Conservation (phyloP, 2,888 invertebrate species). For the Trachelus tabidus region DNA sequence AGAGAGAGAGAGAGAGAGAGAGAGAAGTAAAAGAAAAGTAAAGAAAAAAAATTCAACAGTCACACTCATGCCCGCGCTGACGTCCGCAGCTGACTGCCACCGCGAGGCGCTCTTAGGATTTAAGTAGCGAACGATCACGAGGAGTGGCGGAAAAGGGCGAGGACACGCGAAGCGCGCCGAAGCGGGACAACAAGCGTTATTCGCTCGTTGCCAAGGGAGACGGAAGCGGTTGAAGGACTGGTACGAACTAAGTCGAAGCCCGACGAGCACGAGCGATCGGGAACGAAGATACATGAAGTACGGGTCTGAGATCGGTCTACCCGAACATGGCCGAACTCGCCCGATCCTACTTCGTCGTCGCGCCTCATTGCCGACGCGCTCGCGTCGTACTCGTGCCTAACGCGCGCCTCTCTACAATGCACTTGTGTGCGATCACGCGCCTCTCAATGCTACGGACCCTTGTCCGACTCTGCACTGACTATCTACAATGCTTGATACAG, state of each 20-base stretch:
- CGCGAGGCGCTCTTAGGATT: not conserved
- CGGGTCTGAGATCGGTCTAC: not conserved
- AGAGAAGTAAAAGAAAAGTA: not conserved
- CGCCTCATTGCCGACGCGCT: constrained; percentile 24
- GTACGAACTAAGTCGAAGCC: not conserved
- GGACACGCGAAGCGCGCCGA: not conserved
- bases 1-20: not conserved
- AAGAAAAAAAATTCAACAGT: not conserved
- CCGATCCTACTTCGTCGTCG: not conserved
- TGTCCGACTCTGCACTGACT: not conserved
- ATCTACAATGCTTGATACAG: not conserved
- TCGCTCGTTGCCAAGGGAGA: not conserved
- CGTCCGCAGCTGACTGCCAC: not conserved
- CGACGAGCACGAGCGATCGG: not conserved
- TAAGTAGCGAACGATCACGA: not conserved
- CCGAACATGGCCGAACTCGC: not conserved
- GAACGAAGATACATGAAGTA: not conserved
- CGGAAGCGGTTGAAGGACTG: not conserved
- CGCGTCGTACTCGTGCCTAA: constrained; percentile 50
- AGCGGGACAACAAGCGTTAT: not conserved
- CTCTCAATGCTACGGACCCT: not conserved
- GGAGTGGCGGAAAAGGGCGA: not conserved
- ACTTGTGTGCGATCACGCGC: constrained; percentile 1
- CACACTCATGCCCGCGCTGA: not conserved
- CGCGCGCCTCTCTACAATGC: constrained; percentile 34